A percentile compares a stretch with the other conserved stretches of the same genome.
Conservation (phyloP, 37 sponge, comb jelly and placozoan genomes). For the Chondrosia reniformis region DNA sequence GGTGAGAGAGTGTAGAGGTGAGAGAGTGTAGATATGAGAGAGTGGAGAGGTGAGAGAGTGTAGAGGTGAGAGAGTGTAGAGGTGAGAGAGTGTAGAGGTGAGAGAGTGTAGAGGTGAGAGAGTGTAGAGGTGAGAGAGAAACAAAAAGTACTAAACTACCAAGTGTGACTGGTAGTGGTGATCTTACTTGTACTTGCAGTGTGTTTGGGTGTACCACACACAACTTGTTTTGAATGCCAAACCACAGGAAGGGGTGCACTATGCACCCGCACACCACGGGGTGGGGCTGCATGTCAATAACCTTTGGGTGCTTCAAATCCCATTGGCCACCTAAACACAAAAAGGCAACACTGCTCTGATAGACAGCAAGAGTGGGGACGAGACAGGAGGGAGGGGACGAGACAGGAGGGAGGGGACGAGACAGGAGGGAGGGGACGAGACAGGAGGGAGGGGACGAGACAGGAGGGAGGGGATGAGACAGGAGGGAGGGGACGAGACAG, state of each 20-base stretch:
- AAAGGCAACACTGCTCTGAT: no score
- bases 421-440: no score
- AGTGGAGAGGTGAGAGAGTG: no score
- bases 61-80: no score
- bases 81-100: no score
- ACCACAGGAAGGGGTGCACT: conserved; percentile 55
- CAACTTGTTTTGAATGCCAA: conserved; percentile 31
- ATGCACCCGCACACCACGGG: conserved; percentile 48
- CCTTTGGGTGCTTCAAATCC: conserved; percentile 19
- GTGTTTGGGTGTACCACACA: conserved; percentile 43
- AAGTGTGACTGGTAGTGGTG: no score
- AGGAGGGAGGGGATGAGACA: background rate
- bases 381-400: background rate
- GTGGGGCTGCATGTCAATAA: background rate
- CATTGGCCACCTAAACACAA: no score
- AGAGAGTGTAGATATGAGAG: no score
- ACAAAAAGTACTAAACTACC: no score
- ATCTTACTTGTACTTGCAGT: conserved; percentile 44
- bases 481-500: background rate
- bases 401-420: background rate
- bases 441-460: background rate
- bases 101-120: no score
- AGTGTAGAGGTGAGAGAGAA: no score
- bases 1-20: no score
- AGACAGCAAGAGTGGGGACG: conserved; percentile 14